These are phyloP conservation scores for Solen grandis DNA, from an alignment of 1,140 invertebrate species.

Conservation along the genomic window DNA sequence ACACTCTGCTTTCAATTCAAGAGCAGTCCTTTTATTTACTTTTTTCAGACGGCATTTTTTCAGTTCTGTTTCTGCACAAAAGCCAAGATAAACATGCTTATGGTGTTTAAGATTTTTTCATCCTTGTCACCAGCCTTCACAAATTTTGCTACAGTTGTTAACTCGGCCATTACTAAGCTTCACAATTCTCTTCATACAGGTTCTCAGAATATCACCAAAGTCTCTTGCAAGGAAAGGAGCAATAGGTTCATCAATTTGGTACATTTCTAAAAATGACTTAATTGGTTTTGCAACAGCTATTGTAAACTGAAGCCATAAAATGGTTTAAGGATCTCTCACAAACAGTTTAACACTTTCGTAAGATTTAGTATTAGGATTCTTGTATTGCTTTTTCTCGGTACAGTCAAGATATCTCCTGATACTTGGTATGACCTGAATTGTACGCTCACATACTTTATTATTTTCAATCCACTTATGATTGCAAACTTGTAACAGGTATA, in stretches of 20 bases:
- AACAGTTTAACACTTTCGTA: slow-evolving; percentile 24
- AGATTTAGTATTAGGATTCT: slow-evolving; percentile 46
- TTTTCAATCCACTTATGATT: slow-evolving; percentile 58
- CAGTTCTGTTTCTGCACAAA: slow-evolving; percentile 32
- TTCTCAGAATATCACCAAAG: slow-evolving; percentile 16
- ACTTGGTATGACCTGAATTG: background rate
- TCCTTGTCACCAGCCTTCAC: slow-evolving; percentile 26
- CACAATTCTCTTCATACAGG: slow-evolving; percentile 26
- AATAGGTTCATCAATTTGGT: slow-evolving; percentile 57
- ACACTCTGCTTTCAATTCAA: slow-evolving; percentile 47
- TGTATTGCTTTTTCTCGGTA: slow-evolving; percentile 12
- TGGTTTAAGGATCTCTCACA: slow-evolving; percentile 7
- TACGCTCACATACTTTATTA: slow-evolving; percentile 44
- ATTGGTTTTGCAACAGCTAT: slow-evolving; percentile 15
- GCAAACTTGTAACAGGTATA: slow-evolving; percentile 42
- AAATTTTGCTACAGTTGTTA: slow-evolving; percentile 9
- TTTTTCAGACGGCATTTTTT: slow-evolving; percentile 22
- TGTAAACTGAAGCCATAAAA: slow-evolving; percentile 32
- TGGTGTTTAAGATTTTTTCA: slow-evolving; percentile 5
- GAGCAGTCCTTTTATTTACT: slow-evolving; percentile 34
- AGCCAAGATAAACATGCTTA: slow-evolving; percentile 32
- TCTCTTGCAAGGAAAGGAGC: slow-evolving; percentile 42
- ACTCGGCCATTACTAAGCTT: slow-evolving; percentile 19
- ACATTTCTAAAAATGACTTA: slow-evolving; percentile 21
- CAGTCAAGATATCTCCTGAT: slow-evolving; percentile 36